Evolutionary conservation across 2,797 vertebrate genomes (phyloP), one percentile per base, ranked within the genome.

Genomic region (Neoniphon sammara): DNA sequence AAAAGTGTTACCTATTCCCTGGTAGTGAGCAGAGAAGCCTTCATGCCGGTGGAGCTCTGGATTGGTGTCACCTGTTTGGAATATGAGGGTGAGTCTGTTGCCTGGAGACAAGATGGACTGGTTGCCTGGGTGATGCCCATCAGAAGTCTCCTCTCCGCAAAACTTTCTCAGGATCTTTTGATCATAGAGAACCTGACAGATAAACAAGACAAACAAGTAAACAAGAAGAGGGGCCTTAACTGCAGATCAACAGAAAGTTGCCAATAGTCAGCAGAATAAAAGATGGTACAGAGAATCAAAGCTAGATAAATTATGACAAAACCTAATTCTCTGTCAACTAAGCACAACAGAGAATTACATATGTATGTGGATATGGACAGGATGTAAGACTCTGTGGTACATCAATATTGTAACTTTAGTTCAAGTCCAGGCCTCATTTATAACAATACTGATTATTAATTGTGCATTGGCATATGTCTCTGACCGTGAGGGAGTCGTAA

Each of bases 401-500:
- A 53, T 54, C n/a, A 21, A n/a, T 23, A 18, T 27, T 27, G 25
- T 27, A 4, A 27, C 25, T 27, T 27, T 27, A 27, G 25, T 27
- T 4, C 25, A 27, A 27, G 25, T 27, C 25, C 25, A 27, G 25
- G 25, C 2, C 25, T 27, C 25, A 27, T 2, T 27, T 27, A 27
- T 27, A 2, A 27, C 4, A 27, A 27, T 27, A 27, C 25, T 27
- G 25, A 27, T 27, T 27, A 27, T 27, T 66, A 60, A 34, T 20
- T 55, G 14, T 57, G 39, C 61, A 20, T 60, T 73, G 6, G 70
- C 61, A 60, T 62, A 27, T 62, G 12, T 27, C 25, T 77, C 88
- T 89, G 85, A 98, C 97, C 95, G 93, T 94, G 49, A 98, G 90
- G 14, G 91, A 91, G 82, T 98, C 96, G 14, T 96, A 96, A 25